Conservation (phyloP, 2,113 vertebrate species). For the Ploceus nigricollis region DNA sequence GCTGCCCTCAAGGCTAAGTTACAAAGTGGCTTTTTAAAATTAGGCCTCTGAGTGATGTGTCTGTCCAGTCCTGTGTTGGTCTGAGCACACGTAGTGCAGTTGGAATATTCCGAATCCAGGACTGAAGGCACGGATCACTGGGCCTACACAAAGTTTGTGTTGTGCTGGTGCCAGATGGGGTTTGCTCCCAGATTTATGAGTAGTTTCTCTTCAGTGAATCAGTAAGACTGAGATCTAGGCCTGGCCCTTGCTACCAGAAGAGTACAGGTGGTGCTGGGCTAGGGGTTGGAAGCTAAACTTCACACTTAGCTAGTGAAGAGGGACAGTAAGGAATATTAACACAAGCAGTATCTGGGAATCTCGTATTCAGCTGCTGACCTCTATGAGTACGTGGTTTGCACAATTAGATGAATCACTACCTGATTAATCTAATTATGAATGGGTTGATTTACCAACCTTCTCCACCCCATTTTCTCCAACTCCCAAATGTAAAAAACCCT, state of each 20-base stretch:
- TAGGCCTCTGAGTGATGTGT: not conserved
- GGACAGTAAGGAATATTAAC: not conserved
- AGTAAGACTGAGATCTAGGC: not conserved
- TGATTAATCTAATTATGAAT: not conserved
- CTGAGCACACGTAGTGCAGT: fast-evolving
- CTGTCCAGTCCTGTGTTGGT: not conserved
- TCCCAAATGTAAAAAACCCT: not conserved
- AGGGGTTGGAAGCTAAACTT: not conserved
- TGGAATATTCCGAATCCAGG: not conserved
- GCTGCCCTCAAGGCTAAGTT: not conserved
- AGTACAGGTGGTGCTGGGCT: not conserved
- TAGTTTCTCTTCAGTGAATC: not conserved
- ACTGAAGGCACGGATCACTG: not conserved
- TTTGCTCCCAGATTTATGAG: not conserved
- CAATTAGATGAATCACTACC: not conserved
- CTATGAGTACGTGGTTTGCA: fast-evolving
- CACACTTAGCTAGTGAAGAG: not conserved
- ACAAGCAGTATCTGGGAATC: not conserved
- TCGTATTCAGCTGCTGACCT: not conserved
- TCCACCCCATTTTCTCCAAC: not conserved
- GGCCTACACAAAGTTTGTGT: not conserved
- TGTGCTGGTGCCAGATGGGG: not conserved
- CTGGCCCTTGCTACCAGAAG: not conserved
- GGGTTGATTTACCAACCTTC: not conserved
- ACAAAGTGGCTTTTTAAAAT: not conserved